A percentile compares a stretch with the other conserved stretches of the same genome.
Evolutionary conservation across 2,797 vertebrate genomes (phyloP).

Genomic region (Cryptoprocta ferox): DNA sequence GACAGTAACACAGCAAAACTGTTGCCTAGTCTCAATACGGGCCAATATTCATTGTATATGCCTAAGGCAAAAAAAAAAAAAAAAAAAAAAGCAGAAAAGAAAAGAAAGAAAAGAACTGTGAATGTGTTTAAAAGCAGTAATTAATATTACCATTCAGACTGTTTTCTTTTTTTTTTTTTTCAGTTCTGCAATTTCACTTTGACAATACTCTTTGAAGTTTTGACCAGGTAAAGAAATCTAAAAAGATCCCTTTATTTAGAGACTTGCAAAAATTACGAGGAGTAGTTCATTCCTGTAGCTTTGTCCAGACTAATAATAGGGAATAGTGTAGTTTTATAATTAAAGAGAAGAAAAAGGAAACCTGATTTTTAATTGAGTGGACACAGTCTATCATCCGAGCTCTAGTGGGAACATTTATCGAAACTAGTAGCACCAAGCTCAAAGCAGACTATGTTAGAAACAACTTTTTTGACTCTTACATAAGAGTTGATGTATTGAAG

Average conservation of each 20-base stretch:
- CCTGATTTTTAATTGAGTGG: background rate
- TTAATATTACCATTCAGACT: background rate
- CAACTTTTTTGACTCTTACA: background rate
- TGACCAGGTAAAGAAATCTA: background rate
- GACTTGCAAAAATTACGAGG: background rate
- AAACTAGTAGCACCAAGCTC: background rate
- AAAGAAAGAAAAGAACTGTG: background rate
- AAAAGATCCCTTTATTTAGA: background rate
- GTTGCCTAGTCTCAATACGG: background rate
- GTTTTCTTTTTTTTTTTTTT: background rate
- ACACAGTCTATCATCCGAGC: background rate
- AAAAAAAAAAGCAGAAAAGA: background rate
- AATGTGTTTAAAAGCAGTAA: background rate
- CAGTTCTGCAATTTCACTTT: background rate
- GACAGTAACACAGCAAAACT: background rate
- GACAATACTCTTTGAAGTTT: background rate
- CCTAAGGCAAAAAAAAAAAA: background rate
- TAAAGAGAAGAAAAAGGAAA: background rate
- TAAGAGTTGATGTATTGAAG: background rate
- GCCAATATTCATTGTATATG: background rate
- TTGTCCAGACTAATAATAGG: background rate
- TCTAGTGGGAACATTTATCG: background rate
- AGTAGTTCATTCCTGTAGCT: background rate
- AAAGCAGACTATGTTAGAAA: background rate
- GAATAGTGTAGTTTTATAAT: background rate